Evolutionary conservation across 1,140 invertebrate genomes (phyloP).

Genomic region (Cotesia typhae): DNA sequence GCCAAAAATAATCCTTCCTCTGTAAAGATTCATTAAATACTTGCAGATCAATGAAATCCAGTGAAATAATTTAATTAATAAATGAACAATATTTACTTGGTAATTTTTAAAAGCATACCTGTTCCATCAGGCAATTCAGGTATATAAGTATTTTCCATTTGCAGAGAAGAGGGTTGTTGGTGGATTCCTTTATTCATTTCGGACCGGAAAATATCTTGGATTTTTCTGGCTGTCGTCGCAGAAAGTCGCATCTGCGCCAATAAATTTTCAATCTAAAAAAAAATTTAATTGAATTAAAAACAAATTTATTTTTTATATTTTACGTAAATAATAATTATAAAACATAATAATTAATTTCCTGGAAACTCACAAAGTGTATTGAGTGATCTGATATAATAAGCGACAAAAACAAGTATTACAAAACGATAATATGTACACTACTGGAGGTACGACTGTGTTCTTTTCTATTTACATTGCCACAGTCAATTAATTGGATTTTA

Average conservation of each 20-base stretch:
- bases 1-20: constrained; percentile 79
- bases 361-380: too few relatives aligned
- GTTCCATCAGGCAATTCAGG: constrained; percentile 71
- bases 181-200: constrained; percentile 72
- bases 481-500: too few relatives aligned
- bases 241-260: constrained; percentile 58
- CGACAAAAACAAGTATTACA: too few relatives aligned
- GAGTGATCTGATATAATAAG: too few relatives aligned
- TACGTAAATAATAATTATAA: not conserved
- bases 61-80: not conserved
- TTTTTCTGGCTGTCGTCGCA: constrained; percentile 55
- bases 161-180: constrained; percentile 68
- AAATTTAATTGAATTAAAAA: constrained; percentile 8
- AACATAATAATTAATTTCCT: not conserved
- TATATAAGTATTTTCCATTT: constrained; percentile 76
- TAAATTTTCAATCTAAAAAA: constrained; percentile 61
- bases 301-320: not conserved
- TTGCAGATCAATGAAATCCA: not conserved
- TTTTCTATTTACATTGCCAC: too few relatives aligned
- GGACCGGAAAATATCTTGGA: constrained; percentile 66
- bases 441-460: too few relatives aligned
- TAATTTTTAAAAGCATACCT: constrained; percentile 57
- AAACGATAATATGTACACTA: too few relatives aligned
- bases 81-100: not conserved
- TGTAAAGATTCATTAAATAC: constrained; percentile 48